These are phyloP conservation scores for Lateolabrax maculatus DNA, from an alignment of 2,797 vertebrate genomes.

Conservation along the genomic window DNA sequence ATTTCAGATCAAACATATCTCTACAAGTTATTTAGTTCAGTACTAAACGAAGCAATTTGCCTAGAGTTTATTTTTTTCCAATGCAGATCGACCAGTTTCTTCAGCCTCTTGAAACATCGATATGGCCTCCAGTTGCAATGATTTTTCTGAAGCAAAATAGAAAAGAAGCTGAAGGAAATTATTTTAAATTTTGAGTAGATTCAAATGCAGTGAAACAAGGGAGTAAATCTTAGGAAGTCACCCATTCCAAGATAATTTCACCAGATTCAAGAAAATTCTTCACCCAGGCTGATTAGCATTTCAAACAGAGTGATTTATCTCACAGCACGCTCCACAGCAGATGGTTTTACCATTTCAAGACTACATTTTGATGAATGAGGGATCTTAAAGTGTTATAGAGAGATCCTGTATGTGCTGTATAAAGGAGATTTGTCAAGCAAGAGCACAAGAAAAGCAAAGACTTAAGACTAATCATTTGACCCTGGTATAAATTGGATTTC, in stretches of 20 bases:
- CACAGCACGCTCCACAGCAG: conserved; percentile 46
- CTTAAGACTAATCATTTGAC: neutral
- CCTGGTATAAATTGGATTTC: neutral
- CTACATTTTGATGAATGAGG: conserved; percentile 16
- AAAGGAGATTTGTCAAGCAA: neutral
- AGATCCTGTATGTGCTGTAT: conserved; percentile 6
- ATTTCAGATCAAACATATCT: neutral
- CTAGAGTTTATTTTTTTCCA: neutral
- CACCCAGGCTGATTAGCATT: conserved; percentile 49
- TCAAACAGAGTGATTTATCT: conserved; percentile 61
- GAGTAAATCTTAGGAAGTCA: neutral
- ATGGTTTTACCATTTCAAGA: conserved; percentile 41
- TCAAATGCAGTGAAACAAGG: neutral
- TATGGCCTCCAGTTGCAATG: neutral
- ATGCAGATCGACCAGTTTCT: neutral
- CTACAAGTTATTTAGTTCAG: neutral
- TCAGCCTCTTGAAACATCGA: neutral
- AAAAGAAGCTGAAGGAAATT: neutral
- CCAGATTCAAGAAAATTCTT: conserved; percentile 27
- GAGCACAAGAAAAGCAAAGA: neutral
- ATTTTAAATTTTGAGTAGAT: neutral
- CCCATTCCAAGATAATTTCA: conserved; percentile 21
- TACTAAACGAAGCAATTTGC: neutral
- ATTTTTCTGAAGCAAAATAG: neutral
- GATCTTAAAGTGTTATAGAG: conserved; percentile 12